Conservation (phyloP, 1,140 invertebrate genomes). For the Gonioctena quinquepunctata region DNA sequence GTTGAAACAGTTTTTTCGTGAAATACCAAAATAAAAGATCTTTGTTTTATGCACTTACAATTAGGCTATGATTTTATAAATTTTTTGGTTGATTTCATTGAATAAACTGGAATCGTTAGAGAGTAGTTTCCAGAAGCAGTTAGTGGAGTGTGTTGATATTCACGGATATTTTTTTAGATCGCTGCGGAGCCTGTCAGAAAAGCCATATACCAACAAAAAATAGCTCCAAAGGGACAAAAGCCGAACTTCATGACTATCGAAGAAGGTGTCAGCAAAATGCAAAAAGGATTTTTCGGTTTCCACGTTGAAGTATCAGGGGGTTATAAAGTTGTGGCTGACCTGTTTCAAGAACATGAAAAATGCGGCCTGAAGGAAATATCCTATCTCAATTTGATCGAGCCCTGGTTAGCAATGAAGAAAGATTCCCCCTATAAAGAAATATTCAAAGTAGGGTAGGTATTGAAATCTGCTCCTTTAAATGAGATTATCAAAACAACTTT, state of each 20-base stretch:
- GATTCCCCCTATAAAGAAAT: conserved; percentile 64
- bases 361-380: conserved; percentile 66
- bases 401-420: conserved; percentile 47
- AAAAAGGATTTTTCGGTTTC: conserved; percentile 66
- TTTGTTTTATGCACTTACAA: not conserved
- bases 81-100: not conserved
- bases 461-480: no score
- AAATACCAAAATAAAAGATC: not conserved
- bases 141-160: no score
- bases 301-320: conserved; percentile 62
- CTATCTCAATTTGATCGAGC: conserved; percentile 59
- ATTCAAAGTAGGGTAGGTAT: conserved; percentile 62
- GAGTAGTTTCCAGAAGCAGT: not conserved
- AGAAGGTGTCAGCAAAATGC: conserved; percentile 61
- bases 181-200: conserved; percentile 60
- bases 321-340: conserved; percentile 64
- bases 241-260: conserved; percentile 60
- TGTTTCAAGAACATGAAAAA: conserved; percentile 66
- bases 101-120: not conserved
- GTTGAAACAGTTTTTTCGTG: not conserved
- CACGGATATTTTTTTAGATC: conserved; percentile 24
- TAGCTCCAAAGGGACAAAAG: conserved; percentile 59
- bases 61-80: not conserved
- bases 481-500: no score
- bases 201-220: conserved; percentile 64